phyloP scores from a whole-genome alignment of 2,113 vertebrate species.

The Zapornia atra region DNA sequence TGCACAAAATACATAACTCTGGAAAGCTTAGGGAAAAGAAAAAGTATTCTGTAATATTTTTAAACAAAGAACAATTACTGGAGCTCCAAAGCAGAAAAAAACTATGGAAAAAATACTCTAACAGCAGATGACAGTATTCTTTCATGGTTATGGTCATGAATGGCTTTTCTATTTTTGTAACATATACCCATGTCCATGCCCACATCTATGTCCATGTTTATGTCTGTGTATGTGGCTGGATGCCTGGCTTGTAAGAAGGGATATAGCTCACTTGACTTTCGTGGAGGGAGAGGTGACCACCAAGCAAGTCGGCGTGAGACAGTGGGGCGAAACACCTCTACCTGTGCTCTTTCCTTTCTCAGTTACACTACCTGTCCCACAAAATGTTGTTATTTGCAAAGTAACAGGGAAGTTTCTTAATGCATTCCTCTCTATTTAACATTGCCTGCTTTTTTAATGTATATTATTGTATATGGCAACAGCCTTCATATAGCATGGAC shows the following conservation, averaged over 20 bases:
- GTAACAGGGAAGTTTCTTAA: neutral
- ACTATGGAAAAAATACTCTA: neutral
- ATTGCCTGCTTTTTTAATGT: neutral
- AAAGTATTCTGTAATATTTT: neutral
- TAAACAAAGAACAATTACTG: neutral
- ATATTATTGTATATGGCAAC: neutral
- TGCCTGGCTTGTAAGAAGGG: neutral
- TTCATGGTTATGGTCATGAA: neutral
- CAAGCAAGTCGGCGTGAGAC: neutral
- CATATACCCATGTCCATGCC: neutral
- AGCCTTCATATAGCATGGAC: neutral
- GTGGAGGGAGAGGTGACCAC: neutral
- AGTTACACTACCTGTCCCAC: neutral
- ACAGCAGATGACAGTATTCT: neutral
- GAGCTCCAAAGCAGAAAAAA: neutral
- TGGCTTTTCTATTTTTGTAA: neutral
- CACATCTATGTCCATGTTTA: too few species aligned
- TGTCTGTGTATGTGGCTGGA: neutral
- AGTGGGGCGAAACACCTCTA: neutral
- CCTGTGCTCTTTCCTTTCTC: neutral
- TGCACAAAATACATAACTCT: neutral
- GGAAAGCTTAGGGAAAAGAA: neutral
- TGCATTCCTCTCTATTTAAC: neutral
- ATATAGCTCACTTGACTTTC: neutral
- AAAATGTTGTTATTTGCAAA: neutral